Percentiles rank a stretch among this genome's conserved stretches.
phyloP scores from a whole-genome alignment of 2,113 vertebrate genomes.

The Passer montanus region DNA sequence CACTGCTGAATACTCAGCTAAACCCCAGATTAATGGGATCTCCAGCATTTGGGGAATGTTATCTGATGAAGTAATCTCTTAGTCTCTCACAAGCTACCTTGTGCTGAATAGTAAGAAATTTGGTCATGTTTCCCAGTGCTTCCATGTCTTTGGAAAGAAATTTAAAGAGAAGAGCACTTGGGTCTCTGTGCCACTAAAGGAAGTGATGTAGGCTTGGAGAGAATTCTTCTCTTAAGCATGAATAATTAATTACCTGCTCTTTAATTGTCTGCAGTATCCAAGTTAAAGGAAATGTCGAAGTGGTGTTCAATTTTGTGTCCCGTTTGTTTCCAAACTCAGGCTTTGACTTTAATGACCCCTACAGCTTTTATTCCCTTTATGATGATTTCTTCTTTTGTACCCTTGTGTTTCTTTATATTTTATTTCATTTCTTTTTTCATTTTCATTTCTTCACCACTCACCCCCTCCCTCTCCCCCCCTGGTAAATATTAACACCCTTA shows the following conservation, averaged over 20 bases:
- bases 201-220: neutral
- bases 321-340: neutral
- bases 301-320: neutral
- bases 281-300: neutral
- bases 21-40: slow-evolving; percentile 44
- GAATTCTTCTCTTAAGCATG: neutral
- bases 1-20: neutral
- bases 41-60: neutral
- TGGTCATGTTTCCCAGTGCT: neutral
- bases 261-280: neutral
- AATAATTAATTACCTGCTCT: slow-evolving; percentile 20
- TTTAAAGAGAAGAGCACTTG: neutral
- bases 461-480: neutral
- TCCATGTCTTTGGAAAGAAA: neutral
- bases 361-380: neutral
- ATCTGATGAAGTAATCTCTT: slow-evolving; percentile 21
- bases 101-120: neutral
- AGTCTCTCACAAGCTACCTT: neutral
- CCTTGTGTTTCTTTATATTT: neutral
- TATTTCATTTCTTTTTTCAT: neutral
- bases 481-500: neutral
- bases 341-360: neutral
- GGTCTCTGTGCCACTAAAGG: neutral
- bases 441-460: neutral
- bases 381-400: neutral